A percentile compares a stretch with the other conserved stretches of the same genome.
These are phyloP conservation scores for Phaedon cochleariae DNA, from an alignment of 2,888 invertebrate genomes.

Conservation along the genomic window DNA sequence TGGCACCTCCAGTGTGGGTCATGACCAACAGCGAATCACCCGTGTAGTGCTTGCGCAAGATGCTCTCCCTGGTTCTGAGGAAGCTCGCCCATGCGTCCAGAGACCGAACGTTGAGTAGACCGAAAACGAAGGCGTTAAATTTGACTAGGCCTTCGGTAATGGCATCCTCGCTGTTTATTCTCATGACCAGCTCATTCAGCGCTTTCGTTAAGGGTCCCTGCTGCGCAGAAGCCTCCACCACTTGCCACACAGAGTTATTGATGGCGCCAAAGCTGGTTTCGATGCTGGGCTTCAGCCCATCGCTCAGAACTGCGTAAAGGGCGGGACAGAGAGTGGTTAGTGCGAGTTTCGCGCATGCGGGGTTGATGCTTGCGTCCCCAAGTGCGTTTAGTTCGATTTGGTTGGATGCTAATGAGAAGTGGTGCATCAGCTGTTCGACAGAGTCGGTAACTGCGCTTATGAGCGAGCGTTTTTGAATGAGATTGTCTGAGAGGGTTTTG, in stretches of 20 bases:
- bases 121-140: conserved; percentile 89
- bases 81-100: conserved; percentile 91
- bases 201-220: conserved; percentile 87
- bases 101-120: conserved; percentile 85
- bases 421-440: conserved; percentile 77
- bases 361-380: conserved; percentile 69
- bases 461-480: conserved; percentile 74
- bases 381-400: conserved; percentile 69
- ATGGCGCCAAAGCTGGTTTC: conserved; percentile 88
- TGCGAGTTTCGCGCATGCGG: conserved; percentile 77
- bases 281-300: conserved; percentile 82
- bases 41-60: conserved; percentile 82
- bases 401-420: conserved; percentile 73
- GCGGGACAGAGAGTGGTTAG: conserved; percentile 83
- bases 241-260: conserved; percentile 88
- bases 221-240: conserved; percentile 87
- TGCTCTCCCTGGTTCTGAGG: conserved; percentile 82
- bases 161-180: conserved; percentile 83
- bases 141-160: conserved; percentile 85
- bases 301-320: conserved; percentile 82
- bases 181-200: conserved; percentile 82
- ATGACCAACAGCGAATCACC: conserved; percentile 76
- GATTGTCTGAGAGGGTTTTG: conserved; percentile 54
- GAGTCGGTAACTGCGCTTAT: conserved; percentile 78
- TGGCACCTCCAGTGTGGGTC: conserved; percentile 69